Base-by-base conservation (phyloP, 2,113 vertebrate genomes). In the Epinephelus moara region DNA sequence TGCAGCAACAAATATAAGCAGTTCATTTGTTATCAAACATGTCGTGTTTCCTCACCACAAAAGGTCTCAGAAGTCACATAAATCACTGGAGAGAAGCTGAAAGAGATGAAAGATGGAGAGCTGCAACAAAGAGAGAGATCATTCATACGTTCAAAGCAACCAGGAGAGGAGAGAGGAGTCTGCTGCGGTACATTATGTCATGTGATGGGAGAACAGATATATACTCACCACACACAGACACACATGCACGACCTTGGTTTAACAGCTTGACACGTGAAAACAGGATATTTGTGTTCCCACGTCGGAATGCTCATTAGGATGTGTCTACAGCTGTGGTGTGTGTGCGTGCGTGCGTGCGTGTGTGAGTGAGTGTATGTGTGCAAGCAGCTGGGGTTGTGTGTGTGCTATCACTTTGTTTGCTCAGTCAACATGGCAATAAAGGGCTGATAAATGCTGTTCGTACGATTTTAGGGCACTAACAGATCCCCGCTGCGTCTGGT, bases 251-350 rank as follows among this genome's bases (percentile, higher is more conserved):
- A 47, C 73, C 70, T 84, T 55, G 53, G 61, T 55, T 87, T 59
- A 45, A 50, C 82, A 82, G 83, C 66, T 49, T 30, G 56, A 78
- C 74, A 73, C 68, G 49, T 85, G 76, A 90, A 87, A 88, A 64
- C 80, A 81, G 81, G 82, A 85, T 90, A 89, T 91, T 90, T 89
- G 71, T 61, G 64, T 92, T 93, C 87, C 81, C 81, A 74, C 23
- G 71, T 88, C 27, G 88, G 92, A 82, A 93, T 85, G 87, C 80
- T 85, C 79, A 85, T 94, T 88, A 90, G 81, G 70, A 88, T 80
- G 82, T 84, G 72, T 62, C 76, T 76, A 70, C 91, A 91, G 89
- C 90, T 91, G 80, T 72, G 75, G 73, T 79, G 50, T 77, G 70
- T 78, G 40, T 61, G 70, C 60, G 72, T 66, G 67, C 59, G 68